Conservation (phyloP, 2,888 invertebrate species). For the Acleris sparsana region DNA sequence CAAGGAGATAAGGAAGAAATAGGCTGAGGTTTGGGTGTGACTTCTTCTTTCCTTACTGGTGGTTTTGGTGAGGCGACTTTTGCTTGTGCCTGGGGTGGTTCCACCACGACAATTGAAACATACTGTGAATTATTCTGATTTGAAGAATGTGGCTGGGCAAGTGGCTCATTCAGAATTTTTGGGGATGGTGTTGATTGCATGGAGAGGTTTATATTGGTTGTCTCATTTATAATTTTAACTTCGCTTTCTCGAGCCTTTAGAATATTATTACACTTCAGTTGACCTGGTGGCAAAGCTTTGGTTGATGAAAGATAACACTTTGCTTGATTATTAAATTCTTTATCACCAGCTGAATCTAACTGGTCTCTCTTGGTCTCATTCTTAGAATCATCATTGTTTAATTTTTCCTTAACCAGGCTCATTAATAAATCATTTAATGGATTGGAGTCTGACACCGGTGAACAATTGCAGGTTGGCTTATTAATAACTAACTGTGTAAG, state of each 20-base stretch:
- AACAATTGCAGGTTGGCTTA: constrained; percentile 76
- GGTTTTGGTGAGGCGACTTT: constrained; percentile 74
- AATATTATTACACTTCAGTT: constrained; percentile 95
- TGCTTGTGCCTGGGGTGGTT: constrained; percentile 68
- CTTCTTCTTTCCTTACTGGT: constrained; percentile 76
- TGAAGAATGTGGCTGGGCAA: constrained; percentile 55
- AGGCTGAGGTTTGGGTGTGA: constrained; percentile 82
- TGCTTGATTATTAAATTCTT: constrained; percentile 87
- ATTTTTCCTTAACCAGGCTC: constrained; percentile 78
- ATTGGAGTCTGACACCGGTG: constrained; percentile 74
- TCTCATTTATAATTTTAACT: constrained; percentile 76
- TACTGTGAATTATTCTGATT: constrained; percentile 75
- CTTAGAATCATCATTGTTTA: constrained; percentile 86
- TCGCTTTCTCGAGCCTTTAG: constrained; percentile 89
- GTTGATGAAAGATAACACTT: constrained; percentile 86
- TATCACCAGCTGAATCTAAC: constrained; percentile 70
- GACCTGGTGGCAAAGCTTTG: constrained; percentile 92
- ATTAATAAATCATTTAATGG: constrained; percentile 78
- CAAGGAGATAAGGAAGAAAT: constrained; percentile 90
- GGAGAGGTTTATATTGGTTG: constrained; percentile 71
- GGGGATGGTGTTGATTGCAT: constrained; percentile 78
- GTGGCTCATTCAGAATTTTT: constrained; percentile 79
- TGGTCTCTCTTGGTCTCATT: constrained; percentile 85
- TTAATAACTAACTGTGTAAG: constrained; percentile 71
- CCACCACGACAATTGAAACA: constrained; percentile 79